These are phyloP conservation scores for Phrynocephalus guinanensis DNA, from an alignment of 2,797 vertebrate species.

Conservation along the genomic window DNA sequence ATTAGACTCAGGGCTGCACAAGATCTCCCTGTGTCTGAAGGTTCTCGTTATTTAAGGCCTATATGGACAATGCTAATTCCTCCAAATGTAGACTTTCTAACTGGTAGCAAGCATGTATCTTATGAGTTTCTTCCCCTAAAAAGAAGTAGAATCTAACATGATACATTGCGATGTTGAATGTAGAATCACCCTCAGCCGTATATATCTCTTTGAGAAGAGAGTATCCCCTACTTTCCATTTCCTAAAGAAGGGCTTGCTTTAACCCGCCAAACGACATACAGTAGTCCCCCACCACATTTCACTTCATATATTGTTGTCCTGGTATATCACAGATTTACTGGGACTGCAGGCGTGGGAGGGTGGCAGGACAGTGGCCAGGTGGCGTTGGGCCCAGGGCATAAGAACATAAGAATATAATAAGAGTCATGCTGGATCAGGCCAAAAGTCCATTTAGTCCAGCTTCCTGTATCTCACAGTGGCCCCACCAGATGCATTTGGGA, in stretches of 20 bases:
- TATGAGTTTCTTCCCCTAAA: background rate
- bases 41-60: background rate
- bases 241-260: background rate
- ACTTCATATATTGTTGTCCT: too few relatives aligned
- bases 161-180: background rate
- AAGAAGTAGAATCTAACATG: background rate
- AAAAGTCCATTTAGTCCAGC: too few relatives aligned
- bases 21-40: background rate
- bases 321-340: too few relatives aligned
- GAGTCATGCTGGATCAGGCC: too few relatives aligned
- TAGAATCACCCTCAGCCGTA: background rate
- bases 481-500: too few relatives aligned
- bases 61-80: background rate
- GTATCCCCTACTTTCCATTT: background rate
- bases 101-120: background rate
- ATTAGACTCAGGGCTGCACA: background rate
- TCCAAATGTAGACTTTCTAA: background rate
- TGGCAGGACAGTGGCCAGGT: too few relatives aligned
- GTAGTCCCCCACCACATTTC: too few relatives aligned
- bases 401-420: too few relatives aligned
- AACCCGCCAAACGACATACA: background rate
- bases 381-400: too few relatives aligned
- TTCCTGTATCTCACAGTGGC: too few relatives aligned
- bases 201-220: background rate
- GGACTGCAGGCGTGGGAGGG: too few relatives aligned